Percentiles rank a stretch among this genome's conserved stretches.
These are phyloP conservation scores for Melieria omissa DNA, from an alignment of 2,888 invertebrate species.

Conservation along the genomic window DNA sequence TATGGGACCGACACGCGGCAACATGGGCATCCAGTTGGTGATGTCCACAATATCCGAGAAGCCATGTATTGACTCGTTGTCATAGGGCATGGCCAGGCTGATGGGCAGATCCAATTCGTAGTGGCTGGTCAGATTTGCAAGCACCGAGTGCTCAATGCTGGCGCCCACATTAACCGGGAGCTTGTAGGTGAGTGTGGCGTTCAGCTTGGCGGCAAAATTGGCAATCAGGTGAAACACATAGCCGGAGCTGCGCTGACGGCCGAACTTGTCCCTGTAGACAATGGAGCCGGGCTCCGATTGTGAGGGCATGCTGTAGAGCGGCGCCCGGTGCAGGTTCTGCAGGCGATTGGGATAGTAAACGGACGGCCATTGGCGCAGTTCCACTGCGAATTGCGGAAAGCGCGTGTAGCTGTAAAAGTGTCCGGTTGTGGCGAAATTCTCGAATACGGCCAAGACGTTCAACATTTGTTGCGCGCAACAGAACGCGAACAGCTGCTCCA, in stretches of 20 bases:
- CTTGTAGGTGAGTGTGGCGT: slow-evolving; percentile 19
- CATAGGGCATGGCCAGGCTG: slow-evolving; percentile 16
- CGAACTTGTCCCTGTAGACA: slow-evolving; percentile 9
- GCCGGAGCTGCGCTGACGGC: slow-evolving; percentile 14
- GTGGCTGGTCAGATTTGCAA: slow-evolving; percentile 19
- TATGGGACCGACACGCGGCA: slow-evolving; percentile 18
- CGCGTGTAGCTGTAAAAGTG: slow-evolving; percentile 19
- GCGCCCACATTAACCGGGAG: slow-evolving; percentile 14
- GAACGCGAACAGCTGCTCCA: slow-evolving; percentile 16
- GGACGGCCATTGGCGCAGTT: background rate
- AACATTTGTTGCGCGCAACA: slow-evolving; percentile 22
- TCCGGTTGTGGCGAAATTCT: slow-evolving; percentile 9
- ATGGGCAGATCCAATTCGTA: slow-evolving; percentile 30
- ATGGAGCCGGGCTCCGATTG: slow-evolving; percentile 28
- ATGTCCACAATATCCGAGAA: slow-evolving; percentile 32
- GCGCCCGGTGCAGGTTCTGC: slow-evolving; percentile 12
- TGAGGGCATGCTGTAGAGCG: slow-evolving; percentile 17
- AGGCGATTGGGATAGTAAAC: slow-evolving; percentile 20
- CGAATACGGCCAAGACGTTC: slow-evolving; percentile 23
- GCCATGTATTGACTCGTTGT: slow-evolving; percentile 10
- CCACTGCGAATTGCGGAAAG: slow-evolving; percentile 27
- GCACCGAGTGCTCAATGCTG: slow-evolving; percentile 12
- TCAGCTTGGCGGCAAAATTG: slow-evolving; percentile 16
- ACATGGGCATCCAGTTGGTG: slow-evolving; percentile 32
- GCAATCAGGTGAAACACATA: slow-evolving; percentile 27